Percentiles rank a stretch among this genome's conserved stretches.
phyloP scores from a whole-genome alignment of 2,888 invertebrate genomes.

The Phlogophora meticulosa region DNA sequence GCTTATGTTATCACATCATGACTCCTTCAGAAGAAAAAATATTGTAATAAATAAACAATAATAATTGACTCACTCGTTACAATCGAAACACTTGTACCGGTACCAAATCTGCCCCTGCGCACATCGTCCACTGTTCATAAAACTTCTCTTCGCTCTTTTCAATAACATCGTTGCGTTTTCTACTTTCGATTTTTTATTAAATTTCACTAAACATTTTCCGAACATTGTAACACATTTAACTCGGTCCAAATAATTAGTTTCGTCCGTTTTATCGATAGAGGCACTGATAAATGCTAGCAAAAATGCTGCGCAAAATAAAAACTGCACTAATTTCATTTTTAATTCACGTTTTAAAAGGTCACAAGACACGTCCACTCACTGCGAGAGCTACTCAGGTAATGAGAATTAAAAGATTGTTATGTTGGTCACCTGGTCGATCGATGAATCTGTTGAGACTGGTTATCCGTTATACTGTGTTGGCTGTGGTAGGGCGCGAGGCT shows the following conservation, averaged over 20 bases:
- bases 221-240: slow-evolving; percentile 19
- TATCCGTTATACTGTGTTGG: slow-evolving; percentile 20
- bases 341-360: not conserved
- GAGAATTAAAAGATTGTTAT: not conserved
- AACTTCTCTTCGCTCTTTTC: slow-evolving; percentile 26
- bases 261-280: not conserved
- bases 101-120: slow-evolving; percentile 27
- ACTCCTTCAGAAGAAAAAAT: too few species aligned
- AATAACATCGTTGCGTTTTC: not conserved
- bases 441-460: slow-evolving; percentile 30
- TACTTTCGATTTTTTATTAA: not conserved
- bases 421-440: slow-evolving; percentile 10
- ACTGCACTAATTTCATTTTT: slow-evolving; percentile 27
- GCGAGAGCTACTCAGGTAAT: slow-evolving; percentile 1
- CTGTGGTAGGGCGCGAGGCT: too few species aligned
- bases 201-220: slow-evolving; percentile 25
- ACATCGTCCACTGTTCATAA: slow-evolving; percentile 36
- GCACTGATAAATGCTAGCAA: slow-evolving; percentile 17
- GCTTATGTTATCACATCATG: too few species aligned
- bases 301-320: not conserved
- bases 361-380: slow-evolving; percentile 15
- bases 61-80: slow-evolving; percentile 37
- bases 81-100: slow-evolving; percentile 25
- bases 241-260: not conserved
- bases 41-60: too few species aligned